Conservation (phyloP, 2,113 vertebrate species). For the Bucco capensis region DNA sequence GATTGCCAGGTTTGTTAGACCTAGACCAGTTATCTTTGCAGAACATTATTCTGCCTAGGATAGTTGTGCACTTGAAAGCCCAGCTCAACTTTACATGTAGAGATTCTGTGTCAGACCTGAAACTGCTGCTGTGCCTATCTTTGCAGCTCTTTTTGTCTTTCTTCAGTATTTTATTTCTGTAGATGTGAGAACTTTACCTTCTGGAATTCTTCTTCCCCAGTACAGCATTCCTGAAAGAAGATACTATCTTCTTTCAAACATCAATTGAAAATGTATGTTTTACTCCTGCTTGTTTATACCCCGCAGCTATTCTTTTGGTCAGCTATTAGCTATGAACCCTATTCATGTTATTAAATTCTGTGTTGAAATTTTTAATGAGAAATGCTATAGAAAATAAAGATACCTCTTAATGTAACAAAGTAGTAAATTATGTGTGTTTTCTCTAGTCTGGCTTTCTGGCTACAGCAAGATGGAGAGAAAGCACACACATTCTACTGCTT, state of each 20-base stretch:
- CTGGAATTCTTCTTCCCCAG: background rate
- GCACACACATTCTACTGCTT: background rate
- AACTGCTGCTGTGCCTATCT: background rate
- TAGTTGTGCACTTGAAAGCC: background rate
- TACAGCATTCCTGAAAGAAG: background rate
- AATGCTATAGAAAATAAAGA: background rate
- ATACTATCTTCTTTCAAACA: background rate
- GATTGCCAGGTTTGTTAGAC: constrained; percentile 21
- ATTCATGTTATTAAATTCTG: background rate
- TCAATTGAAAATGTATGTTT: background rate
- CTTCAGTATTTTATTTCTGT: background rate
- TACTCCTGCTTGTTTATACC: background rate
- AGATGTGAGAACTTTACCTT: background rate
- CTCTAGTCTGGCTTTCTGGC: background rate
- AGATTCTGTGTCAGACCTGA: background rate
- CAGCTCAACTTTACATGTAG: background rate
- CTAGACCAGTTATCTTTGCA: background rate
- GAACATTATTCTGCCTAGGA: background rate
- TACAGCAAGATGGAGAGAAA: background rate
- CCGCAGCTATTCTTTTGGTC: background rate
- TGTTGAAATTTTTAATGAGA: constrained; percentile 15
- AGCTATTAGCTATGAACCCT: background rate
- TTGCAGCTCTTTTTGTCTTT: constrained; percentile 14
- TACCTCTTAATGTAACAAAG: background rate
- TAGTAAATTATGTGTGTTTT: background rate